These are phyloP conservation scores for Diuraphis noxia DNA, from an alignment of 1,140 invertebrate species.

Conservation along the genomic window DNA sequence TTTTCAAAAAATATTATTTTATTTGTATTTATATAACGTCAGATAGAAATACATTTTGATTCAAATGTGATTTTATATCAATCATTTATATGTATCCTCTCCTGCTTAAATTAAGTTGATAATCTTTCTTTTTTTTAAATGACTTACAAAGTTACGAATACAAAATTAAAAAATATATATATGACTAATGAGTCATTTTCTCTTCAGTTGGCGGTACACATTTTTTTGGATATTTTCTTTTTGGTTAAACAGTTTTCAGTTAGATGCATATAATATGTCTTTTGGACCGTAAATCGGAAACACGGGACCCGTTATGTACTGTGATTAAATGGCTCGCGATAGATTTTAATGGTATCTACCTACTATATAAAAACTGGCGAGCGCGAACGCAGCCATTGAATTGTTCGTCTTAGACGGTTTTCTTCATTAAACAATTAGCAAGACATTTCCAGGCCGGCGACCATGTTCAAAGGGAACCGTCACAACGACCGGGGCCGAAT, in stretches of 20 bases:
- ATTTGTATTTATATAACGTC: too few relatives aligned
- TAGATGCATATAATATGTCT: neutral
- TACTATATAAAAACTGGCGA: neutral
- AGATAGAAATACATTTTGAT: too few relatives aligned
- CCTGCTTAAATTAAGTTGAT: neutral
- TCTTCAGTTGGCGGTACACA: neutral
- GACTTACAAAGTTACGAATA: neutral
- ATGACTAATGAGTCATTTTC: neutral
- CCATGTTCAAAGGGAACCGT: constrained; percentile 3
- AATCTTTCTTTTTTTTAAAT: neutral
- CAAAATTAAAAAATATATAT: neutral
- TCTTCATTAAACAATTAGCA: constrained; percentile 41
- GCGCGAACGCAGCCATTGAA: neutral
- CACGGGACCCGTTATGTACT: neutral
- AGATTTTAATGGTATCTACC: neutral
- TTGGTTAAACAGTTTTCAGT: neutral
- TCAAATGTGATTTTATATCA: too few relatives aligned
- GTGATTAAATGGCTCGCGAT: constrained; percentile 36
- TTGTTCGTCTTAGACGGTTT: neutral
- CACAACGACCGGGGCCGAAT: neutral
- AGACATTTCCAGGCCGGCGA: neutral
- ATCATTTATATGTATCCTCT: neutral
- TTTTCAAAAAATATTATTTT: too few relatives aligned
- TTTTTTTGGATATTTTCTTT: neutral
- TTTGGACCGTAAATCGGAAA: constrained; percentile 42